Evolutionary conservation across 2,797 vertebrate species (phyloP).

Genomic region (Sebastes trivittatus): DNA sequence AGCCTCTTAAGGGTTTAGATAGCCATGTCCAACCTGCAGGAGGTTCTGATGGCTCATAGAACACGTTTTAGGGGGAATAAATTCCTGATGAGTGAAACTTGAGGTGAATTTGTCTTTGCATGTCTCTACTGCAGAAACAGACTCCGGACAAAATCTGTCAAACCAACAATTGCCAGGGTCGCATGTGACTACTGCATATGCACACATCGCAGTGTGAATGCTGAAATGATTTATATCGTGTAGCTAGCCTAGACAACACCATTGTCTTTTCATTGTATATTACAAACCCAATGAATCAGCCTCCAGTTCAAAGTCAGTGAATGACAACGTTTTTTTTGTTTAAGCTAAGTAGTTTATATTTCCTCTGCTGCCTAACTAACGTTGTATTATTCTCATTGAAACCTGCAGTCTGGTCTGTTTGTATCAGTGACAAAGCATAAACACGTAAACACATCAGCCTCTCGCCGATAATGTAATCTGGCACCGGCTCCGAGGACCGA

Average conservation of each 20-base stretch:
- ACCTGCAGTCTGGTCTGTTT: slow-evolving; percentile 43
- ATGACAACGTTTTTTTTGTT: background rate
- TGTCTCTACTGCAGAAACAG: background rate
- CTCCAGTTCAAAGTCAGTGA: background rate
- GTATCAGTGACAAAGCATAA: slow-evolving; percentile 59
- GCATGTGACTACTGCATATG: too few relatives aligned
- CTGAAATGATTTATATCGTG: too few relatives aligned
- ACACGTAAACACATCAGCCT: slow-evolving; percentile 65
- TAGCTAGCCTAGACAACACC: too few relatives aligned
- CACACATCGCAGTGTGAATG: too few relatives aligned
- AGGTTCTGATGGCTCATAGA: background rate
- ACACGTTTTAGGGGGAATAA: background rate
- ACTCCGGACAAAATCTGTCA: too few relatives aligned
- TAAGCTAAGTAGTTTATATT: too few relatives aligned
- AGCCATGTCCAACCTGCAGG: background rate
- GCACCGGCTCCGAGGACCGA: slow-evolving; percentile 49
- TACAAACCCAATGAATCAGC: background rate
- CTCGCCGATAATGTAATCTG: slow-evolving; percentile 65
- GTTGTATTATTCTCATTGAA: slow-evolving; percentile 22
- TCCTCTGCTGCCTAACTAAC: background rate
- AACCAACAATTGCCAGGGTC: too few relatives aligned
- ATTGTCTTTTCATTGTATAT: too few relatives aligned
- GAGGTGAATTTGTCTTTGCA: background rate
- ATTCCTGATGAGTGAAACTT: background rate
- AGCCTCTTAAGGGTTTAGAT: too few relatives aligned